Percentiles rank a stretch among this genome's conserved stretches.
These are phyloP conservation scores for Danaus melanippus DNA, from an alignment of 1,140 invertebrate genomes.

Conservation along the genomic window DNA sequence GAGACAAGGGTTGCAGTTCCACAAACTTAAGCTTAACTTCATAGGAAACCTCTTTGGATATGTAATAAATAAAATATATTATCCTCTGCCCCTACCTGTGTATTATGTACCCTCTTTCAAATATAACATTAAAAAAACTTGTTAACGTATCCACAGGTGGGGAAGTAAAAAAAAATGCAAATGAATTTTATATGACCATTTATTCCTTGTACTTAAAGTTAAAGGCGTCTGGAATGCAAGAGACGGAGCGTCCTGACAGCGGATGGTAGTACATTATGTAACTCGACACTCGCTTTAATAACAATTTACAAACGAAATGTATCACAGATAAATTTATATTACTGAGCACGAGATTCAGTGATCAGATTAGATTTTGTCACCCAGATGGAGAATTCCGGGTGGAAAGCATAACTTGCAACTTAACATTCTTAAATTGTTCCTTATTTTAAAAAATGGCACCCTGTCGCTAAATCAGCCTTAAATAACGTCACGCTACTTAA, in stretches of 20 bases:
- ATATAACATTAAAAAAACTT: too few relatives aligned
- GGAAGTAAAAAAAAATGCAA: constrained; percentile 17
- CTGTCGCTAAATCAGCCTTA: too few relatives aligned
- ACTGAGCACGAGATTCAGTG: constrained; percentile 28
- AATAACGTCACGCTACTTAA: background rate
- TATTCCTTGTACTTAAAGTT: constrained; percentile 59
- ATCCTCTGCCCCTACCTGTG: too few relatives aligned
- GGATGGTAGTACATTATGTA: constrained; percentile 28
- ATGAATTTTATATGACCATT: constrained; percentile 49
- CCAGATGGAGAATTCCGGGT: background rate
- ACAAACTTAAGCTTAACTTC: too few relatives aligned
- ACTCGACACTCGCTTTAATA: constrained; percentile 49
- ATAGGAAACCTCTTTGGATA: too few relatives aligned
- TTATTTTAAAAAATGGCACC: constrained; percentile 1
- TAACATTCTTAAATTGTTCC: background rate
- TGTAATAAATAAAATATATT: too few relatives aligned
- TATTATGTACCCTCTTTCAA: too few relatives aligned
- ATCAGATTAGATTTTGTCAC: constrained; percentile 5
- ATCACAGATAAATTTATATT: constrained; percentile 61
- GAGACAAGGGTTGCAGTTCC: too few relatives aligned
- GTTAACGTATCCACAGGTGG: too few relatives aligned
- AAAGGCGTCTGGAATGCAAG: constrained; percentile 53
- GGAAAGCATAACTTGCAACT: too few relatives aligned
- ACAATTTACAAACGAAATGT: constrained; percentile 58
- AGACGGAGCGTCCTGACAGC: constrained; percentile 47